phyloP scores from a whole-genome alignment of 2,888 invertebrate species.

The Mythimna ferrago region DNA sequence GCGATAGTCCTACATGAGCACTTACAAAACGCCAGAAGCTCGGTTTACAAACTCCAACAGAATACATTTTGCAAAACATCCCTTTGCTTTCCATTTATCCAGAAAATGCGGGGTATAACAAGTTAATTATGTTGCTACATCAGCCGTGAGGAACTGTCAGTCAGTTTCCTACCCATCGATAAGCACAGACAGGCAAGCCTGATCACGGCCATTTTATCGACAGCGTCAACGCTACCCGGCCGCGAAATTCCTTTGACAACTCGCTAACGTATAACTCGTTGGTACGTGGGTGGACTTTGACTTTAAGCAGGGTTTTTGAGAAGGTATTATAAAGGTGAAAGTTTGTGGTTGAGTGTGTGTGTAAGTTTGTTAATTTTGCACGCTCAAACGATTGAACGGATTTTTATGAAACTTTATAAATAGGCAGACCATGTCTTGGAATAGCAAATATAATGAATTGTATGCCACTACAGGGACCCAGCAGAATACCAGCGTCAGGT shows the following conservation, averaged over 20 bases:
- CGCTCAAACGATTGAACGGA: too few relatives aligned
- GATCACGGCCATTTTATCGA: slow-evolving; percentile 56
- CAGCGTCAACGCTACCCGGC: slow-evolving; percentile 23
- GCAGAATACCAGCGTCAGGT: too few relatives aligned
- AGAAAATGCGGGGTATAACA: slow-evolving; percentile 47
- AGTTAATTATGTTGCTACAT: slow-evolving; percentile 54
- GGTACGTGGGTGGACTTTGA: neutral
- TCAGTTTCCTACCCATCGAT: slow-evolving; percentile 23
- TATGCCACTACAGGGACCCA: too few relatives aligned
- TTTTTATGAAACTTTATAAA: too few relatives aligned
- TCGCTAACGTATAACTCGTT: slow-evolving; percentile 33
- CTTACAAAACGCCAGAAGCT: neutral
- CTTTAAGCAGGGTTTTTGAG: neutral
- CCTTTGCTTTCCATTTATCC: slow-evolving; percentile 30
- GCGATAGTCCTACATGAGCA: too few relatives aligned
- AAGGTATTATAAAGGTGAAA: neutral
- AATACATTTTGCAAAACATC: slow-evolving; percentile 9
- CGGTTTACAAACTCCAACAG: neutral
- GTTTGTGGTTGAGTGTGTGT: too few relatives aligned
- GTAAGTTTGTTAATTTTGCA: too few relatives aligned
- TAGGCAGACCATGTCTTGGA: too few relatives aligned
- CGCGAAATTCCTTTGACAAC: slow-evolving; percentile 61
- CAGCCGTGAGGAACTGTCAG: slow-evolving; percentile 44
- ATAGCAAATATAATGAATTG: too few relatives aligned
- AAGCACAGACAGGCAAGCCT: slow-evolving; percentile 32